phyloP scores from a whole-genome alignment of 2,113 vertebrate species.

The Campylorhamphus procurvoides region DNA sequence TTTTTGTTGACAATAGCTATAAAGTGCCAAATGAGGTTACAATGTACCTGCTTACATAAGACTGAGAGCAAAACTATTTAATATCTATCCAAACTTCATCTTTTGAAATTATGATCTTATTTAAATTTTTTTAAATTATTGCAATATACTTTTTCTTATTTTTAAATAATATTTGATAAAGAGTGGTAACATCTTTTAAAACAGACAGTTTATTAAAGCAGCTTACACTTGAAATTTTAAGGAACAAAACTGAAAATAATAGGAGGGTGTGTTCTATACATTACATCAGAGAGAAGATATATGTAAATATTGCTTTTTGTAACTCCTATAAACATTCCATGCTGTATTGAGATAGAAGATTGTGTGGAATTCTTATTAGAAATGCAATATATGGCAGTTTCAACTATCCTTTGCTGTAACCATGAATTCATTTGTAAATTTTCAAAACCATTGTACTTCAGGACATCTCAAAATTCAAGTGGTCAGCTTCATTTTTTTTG shows the following conservation, averaged over 20 bases:
- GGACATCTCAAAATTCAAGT: not conserved
- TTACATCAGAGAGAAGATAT: not conserved
- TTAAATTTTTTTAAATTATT: not conserved
- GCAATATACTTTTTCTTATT: not conserved
- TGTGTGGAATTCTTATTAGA: not conserved
- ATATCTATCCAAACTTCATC: not conserved
- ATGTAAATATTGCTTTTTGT: not conserved
- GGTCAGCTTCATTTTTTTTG: not conserved
- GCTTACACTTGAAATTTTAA: not conserved
- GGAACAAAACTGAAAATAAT: not conserved
- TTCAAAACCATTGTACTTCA: not conserved
- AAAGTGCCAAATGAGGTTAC: not conserved
- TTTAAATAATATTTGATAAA: not conserved
- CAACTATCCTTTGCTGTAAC: not conserved
- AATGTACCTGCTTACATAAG: not conserved
- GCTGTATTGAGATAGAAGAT: not conserved
- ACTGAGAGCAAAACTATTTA: not conserved
- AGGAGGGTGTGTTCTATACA: not conserved
- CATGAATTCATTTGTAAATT: not conserved
- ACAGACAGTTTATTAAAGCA: not conserved
- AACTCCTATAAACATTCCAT: not conserved
- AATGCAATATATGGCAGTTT: not conserved
- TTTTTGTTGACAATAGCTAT: not conserved
- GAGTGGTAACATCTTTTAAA: not conserved
- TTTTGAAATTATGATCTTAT: not conserved